A percentile compares a stretch with the other conserved stretches of the same genome.
Conservation (phyloP, 2,888 invertebrate species). For the Drosophila robusta region DNA sequence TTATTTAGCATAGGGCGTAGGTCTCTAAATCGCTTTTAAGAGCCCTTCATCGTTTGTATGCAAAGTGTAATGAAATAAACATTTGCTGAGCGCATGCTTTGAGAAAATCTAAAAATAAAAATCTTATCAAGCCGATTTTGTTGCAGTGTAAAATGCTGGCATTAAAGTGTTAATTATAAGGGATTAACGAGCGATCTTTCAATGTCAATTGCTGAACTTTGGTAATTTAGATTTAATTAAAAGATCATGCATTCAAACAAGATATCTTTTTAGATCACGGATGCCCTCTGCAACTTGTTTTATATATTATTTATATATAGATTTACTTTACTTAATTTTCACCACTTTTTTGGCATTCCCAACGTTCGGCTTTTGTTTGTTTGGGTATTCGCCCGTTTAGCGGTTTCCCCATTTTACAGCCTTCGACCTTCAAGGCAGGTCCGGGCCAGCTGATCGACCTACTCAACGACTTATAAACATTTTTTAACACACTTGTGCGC, state of each 20-base stretch:
- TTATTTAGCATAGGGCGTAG: slow-evolving; percentile 53
- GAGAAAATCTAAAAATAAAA: neutral
- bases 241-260: slow-evolving; percentile 21
- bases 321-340: neutral
- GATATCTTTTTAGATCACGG: neutral
- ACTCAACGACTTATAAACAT: slow-evolving; percentile 57
- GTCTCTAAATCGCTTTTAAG: slow-evolving; percentile 13
- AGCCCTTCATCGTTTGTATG: slow-evolving; percentile 10
- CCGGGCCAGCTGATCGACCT: slow-evolving; percentile 70
- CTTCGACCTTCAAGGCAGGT: slow-evolving; percentile 62
- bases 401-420: slow-evolving; percentile 44
- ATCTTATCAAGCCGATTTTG: slow-evolving; percentile 11
- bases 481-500: slow-evolving; percentile 50
- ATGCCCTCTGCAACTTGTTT: neutral
- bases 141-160: slow-evolving; percentile 37
- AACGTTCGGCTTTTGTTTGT: neutral
- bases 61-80: slow-evolving; percentile 20
- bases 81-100: slow-evolving; percentile 11
- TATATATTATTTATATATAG: neutral
- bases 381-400: neutral
- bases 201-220: slow-evolving; percentile 38
- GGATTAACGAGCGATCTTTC: slow-evolving; percentile 15
- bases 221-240: slow-evolving; percentile 22
- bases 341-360: slow-evolving; percentile 12
- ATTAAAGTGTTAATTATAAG: slow-evolving; percentile 46